These are phyloP conservation scores for Tuberolachnus salignus DNA, from an alignment of 2,888 invertebrate genomes.

Conservation along the genomic window DNA sequence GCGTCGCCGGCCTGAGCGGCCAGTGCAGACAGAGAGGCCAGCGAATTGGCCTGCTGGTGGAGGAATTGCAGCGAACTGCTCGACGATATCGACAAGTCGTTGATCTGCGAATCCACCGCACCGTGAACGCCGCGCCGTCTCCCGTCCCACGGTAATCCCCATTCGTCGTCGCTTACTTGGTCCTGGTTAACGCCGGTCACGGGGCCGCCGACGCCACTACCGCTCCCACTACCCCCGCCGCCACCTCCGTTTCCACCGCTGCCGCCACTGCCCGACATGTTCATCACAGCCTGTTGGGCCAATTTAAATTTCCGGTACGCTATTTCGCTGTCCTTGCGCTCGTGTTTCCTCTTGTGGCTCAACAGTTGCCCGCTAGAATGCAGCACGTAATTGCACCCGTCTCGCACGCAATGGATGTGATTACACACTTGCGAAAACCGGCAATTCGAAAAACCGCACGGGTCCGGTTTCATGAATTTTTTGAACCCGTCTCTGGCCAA, in stretches of 20 bases:
- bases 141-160: slow-evolving; percentile 30
- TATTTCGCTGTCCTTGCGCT: slow-evolving; percentile 89
- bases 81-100: slow-evolving; percentile 58
- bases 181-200: background rate
- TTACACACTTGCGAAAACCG: slow-evolving; percentile 94
- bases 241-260: background rate
- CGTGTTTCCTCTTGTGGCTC: slow-evolving; percentile 97
- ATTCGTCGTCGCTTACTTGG: slow-evolving; percentile 28
- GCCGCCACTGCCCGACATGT: slow-evolving; percentile 57
- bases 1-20: slow-evolving; percentile 58
- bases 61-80: slow-evolving; percentile 58
- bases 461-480: slow-evolving; percentile 97
- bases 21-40: slow-evolving; percentile 55
- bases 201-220: background rate
- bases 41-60: slow-evolving; percentile 59
- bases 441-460: slow-evolving; percentile 89
- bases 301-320: slow-evolving; percentile 80
- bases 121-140: slow-evolving; percentile 3
- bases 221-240: background rate
- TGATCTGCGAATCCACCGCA: slow-evolving; percentile 56
- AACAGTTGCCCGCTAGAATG: slow-evolving; percentile 96
- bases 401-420: slow-evolving; percentile 97
- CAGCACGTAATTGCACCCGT: slow-evolving; percentile 92
- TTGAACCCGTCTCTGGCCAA: slow-evolving; percentile 95
- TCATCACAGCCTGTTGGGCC: slow-evolving; percentile 63